phyloP scores from a whole-genome alignment of 2,113 vertebrate genomes.

The Cyanoramphus novaezelandiae region DNA sequence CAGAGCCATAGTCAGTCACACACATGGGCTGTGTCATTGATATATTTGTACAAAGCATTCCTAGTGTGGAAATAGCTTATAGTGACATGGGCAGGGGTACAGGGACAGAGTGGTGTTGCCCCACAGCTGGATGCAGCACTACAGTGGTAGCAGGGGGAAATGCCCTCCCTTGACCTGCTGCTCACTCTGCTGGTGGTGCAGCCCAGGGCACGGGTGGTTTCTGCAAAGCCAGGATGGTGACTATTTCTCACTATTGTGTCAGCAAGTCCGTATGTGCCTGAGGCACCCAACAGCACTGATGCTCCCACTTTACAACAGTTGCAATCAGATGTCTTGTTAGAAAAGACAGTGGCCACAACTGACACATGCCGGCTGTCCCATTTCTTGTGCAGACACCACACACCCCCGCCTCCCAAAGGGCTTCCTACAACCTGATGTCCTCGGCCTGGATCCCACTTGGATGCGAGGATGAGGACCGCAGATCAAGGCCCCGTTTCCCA shows the following conservation, averaged over 20 bases:
- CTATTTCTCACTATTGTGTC: neutral
- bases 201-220: neutral
- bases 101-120: neutral
- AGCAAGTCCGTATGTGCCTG: neutral
- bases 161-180: neutral
- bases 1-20: neutral
- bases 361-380: neutral
- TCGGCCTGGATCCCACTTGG: neutral
- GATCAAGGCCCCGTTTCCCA: neutral
- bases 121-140: neutral
- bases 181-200: neutral
- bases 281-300: conserved; percentile 1
- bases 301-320: neutral
- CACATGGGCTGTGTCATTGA: neutral
- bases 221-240: neutral
- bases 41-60: neutral
- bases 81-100: neutral
- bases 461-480: rapidly evolving
- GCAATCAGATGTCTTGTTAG: neutral
- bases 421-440: neutral
- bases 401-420: neutral
- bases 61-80: neutral
- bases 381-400: neutral
- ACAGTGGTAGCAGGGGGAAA: neutral
- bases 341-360: neutral